These are phyloP conservation scores for Nemapogon koenigi DNA, from an alignment of 2,888 invertebrate genomes.

Conservation along the genomic window DNA sequence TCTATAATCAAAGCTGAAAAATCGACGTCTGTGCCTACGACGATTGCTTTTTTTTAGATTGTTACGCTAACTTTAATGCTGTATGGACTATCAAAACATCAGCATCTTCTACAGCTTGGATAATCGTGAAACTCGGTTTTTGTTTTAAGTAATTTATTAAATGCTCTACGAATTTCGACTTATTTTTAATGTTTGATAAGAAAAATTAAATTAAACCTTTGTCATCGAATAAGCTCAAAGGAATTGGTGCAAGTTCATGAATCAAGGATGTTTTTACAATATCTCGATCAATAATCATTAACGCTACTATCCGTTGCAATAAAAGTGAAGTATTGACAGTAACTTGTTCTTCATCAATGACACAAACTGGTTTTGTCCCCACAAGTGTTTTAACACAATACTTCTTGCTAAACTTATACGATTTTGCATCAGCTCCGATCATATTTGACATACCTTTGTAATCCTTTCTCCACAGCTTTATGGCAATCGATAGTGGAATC, in stretches of 20 bases:
- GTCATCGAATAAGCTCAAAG: not conserved
- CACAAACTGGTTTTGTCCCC: not conserved
- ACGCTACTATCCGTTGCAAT: not conserved
- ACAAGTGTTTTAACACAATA: not conserved
- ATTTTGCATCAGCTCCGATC: not conserved
- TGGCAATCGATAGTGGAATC: not conserved
- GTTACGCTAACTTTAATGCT: not conserved
- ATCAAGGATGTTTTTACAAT: not conserved
- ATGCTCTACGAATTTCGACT: not conserved
- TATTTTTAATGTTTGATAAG: not conserved
- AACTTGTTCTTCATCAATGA: not conserved
- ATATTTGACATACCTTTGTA: not conserved
- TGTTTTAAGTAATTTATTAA: not conserved
- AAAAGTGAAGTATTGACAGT: not conserved
- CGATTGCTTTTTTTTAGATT: not conserved
- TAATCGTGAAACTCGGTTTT: not conserved
- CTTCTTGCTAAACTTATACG: not conserved
- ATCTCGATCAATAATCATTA: not conserved
- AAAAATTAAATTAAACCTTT: not conserved
- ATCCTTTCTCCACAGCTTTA: not conserved
- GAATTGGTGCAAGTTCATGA: not conserved
- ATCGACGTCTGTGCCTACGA: not conserved
- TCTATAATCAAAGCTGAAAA: not conserved
- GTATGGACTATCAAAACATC: not conserved
- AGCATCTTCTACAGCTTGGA: not conserved